Evolutionary conservation across 2,113 vertebrate genomes (phyloP).

Genomic region (Piaya cayana): DNA sequence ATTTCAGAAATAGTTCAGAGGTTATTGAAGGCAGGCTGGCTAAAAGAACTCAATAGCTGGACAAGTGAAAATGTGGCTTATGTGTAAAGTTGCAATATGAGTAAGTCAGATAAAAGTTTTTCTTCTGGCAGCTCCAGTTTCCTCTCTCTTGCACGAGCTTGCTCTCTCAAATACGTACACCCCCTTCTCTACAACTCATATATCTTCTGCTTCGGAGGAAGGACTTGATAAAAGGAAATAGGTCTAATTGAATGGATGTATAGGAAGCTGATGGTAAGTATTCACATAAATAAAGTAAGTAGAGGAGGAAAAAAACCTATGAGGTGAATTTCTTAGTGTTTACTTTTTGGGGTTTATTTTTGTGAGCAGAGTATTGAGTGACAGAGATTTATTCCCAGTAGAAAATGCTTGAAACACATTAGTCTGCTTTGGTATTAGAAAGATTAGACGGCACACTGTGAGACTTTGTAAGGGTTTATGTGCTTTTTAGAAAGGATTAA

Average conservation of each 20-base stretch:
- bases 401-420: constrained; percentile 46
- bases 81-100: constrained; percentile 52
- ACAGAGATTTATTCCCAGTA: constrained; percentile 8
- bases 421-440: constrained; percentile 50
- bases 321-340: not conserved
- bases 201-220: not conserved
- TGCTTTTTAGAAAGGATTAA: constrained; percentile 65
- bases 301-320: not conserved
- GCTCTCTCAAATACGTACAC: not conserved
- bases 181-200: not conserved
- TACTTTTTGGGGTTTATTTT: not conserved
- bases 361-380: constrained; percentile 18
- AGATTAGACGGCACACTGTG: constrained; percentile 54
- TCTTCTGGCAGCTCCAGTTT: constrained; percentile 25
- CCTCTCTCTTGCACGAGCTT: not conserved
- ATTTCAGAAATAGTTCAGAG: constrained; percentile 50
- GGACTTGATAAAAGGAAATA: constrained; percentile 49
- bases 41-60: constrained; percentile 55
- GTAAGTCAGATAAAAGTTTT: constrained; percentile 48
- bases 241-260: constrained; percentile 26
- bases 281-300: constrained; percentile 19
- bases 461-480: constrained; percentile 70
- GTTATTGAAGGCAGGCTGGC: constrained; percentile 49
- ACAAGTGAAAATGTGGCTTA: constrained; percentile 30
- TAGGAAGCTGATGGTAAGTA: constrained; percentile 5